phyloP scores from a whole-genome alignment of 2,113 vertebrate species.

The Periophthalmus modestus region DNA sequence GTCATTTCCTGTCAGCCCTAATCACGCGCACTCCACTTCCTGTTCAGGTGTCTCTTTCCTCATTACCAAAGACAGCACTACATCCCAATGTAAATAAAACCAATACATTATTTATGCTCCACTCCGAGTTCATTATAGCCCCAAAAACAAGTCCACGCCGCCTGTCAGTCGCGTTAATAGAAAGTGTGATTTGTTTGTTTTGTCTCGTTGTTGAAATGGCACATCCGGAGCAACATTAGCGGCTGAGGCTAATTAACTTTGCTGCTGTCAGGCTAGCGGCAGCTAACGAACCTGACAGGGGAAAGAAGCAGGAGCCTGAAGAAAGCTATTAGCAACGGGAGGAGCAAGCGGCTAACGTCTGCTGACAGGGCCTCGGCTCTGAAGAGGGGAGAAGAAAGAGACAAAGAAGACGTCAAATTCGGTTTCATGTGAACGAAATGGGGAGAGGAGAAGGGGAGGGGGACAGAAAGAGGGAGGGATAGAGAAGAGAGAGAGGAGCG shows the following conservation, averaged over 20 bases:
- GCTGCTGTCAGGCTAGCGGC: slow-evolving; percentile 68
- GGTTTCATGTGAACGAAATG: slow-evolving; percentile 78
- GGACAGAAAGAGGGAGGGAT: slow-evolving; percentile 13
- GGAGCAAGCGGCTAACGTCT: slow-evolving; percentile 43
- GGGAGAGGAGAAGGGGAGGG: background rate
- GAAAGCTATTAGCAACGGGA: slow-evolving; percentile 67
- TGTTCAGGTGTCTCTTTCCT: slow-evolving; percentile 32
- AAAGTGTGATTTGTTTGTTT: slow-evolving; percentile 75
- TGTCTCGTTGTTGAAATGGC: slow-evolving; percentile 66
- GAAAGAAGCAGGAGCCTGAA: slow-evolving; percentile 35
- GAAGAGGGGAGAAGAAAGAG: slow-evolving; percentile 79
- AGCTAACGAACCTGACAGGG: slow-evolving; percentile 63
- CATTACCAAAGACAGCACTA: slow-evolving; percentile 50
- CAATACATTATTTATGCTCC: slow-evolving; percentile 65
- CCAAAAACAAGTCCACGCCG: slow-evolving; percentile 47
- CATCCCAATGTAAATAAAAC: slow-evolving; percentile 53
- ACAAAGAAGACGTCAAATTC: slow-evolving; percentile 89
- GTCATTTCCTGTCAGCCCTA: slow-evolving; percentile 45
- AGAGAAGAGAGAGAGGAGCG: slow-evolving; percentile 44
- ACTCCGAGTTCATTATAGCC: slow-evolving; percentile 56
- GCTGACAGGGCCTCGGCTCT: slow-evolving; percentile 82
- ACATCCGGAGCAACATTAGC: slow-evolving; percentile 72
- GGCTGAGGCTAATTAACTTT: slow-evolving; percentile 71
- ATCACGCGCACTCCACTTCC: slow-evolving; percentile 43
- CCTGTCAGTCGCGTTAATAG: slow-evolving; percentile 74